Evolutionary conservation across 1,140 invertebrate species (phyloP).

Genomic region (Neoseiulus cucumeris): DNA sequence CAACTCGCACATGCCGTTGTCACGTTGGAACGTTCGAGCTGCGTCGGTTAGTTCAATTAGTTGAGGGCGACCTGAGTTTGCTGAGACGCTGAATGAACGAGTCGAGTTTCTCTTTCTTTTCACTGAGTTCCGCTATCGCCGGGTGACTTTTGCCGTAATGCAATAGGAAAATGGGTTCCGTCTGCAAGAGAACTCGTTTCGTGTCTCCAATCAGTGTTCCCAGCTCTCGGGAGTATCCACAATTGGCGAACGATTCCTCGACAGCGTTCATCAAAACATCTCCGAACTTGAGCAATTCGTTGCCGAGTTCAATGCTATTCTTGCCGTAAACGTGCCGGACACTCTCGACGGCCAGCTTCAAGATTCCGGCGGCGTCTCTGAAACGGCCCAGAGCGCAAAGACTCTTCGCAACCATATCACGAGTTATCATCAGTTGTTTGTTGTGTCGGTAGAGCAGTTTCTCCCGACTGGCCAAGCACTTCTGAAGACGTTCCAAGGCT

Average conservation of each 20-base stretch:
- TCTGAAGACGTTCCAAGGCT: constrained; percentile 28
- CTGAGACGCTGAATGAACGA: neutral
- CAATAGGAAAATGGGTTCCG: neutral
- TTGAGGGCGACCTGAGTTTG: no score
- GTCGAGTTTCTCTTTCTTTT: neutral
- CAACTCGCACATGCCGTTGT: no score
- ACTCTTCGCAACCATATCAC: constrained; percentile 34
- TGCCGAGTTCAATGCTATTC: constrained; percentile 35
- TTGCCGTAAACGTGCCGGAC: constrained; percentile 33
- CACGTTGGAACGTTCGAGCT: no score
- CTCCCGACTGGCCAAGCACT: constrained; percentile 28
- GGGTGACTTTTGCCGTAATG: constrained; percentile 1
- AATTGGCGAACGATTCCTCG: constrained; percentile 13
- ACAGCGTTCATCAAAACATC: constrained; percentile 22
- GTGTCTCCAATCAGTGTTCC: neutral
- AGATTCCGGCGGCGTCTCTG: constrained; percentile 14
- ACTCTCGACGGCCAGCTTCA: constrained; percentile 28
- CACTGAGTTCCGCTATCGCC: neutral
- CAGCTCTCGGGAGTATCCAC: constrained; percentile 3
- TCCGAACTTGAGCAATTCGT: constrained; percentile 32
- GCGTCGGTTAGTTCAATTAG: no score
- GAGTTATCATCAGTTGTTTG: constrained; percentile 28
- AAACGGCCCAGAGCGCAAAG: constrained; percentile 29
- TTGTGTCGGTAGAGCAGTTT: constrained; percentile 32
- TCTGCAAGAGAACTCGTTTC: constrained; percentile 3